Conservation (phyloP, 2,113 vertebrate species). For the Galbula dea region DNA sequence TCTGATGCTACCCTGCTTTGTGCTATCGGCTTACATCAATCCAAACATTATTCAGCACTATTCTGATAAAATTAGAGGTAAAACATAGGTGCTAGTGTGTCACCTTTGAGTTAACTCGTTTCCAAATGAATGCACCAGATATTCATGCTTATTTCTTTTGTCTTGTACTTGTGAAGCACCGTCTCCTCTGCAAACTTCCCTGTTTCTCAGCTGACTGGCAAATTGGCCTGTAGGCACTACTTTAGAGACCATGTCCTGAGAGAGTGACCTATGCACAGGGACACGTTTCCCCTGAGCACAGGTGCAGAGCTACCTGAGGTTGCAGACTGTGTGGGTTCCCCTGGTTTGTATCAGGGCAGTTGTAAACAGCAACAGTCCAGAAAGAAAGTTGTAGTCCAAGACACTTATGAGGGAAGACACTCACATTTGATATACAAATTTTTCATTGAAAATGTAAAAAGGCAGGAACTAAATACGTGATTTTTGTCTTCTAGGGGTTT, state of each 20-base stretch:
- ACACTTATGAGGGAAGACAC: background rate
- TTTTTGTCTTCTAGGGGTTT: background rate
- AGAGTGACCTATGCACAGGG: background rate
- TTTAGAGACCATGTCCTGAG: background rate
- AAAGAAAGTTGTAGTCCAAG: background rate
- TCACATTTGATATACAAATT: background rate
- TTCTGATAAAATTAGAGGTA: background rate
- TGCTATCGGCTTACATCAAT: background rate
- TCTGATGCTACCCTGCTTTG: background rate
- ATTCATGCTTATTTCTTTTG: background rate
- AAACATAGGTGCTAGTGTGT: background rate
- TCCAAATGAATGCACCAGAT: background rate
- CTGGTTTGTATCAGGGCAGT: background rate
- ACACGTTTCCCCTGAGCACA: background rate
- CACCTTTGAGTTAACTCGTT: background rate
- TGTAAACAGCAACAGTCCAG: background rate
- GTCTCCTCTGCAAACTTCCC: background rate
- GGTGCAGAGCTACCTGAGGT: background rate
- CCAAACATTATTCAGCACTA: background rate
- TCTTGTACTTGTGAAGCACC: fast-evolving
- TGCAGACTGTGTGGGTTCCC: background rate
- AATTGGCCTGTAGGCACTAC: background rate
- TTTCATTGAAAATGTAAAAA: background rate
- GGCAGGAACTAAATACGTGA: background rate
- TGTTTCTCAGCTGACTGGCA: background rate